A percentile compares a stretch with the other conserved stretches of the same genome.
Conservation (phyloP, 2,888 invertebrate genomes). For the Spilosoma lubricipeda region DNA sequence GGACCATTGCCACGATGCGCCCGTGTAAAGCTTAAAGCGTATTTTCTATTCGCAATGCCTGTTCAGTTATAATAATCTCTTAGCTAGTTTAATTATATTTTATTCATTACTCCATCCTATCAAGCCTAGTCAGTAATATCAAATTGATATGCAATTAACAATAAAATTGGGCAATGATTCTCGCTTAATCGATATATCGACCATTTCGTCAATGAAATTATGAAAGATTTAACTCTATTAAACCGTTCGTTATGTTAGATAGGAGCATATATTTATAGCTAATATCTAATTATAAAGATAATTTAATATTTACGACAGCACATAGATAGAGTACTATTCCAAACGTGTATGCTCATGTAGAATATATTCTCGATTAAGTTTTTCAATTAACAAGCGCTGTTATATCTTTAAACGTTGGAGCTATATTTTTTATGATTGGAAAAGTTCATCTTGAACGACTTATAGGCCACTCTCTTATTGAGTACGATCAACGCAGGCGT, state of each 20-base stretch:
- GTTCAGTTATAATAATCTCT: slow-evolving; percentile 54
- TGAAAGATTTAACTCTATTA: slow-evolving; percentile 22
- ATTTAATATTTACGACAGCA: slow-evolving; percentile 47
- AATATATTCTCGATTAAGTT: slow-evolving; percentile 62
- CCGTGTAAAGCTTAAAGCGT: slow-evolving; percentile 44
- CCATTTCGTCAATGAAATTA: slow-evolving; percentile 28
- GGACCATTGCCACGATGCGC: slow-evolving; percentile 59
- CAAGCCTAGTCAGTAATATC: slow-evolving; percentile 34
- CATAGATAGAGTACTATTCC: slow-evolving; percentile 53
- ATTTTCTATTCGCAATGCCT: slow-evolving; percentile 58
- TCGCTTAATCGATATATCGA: slow-evolving; percentile 21
- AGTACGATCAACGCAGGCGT: slow-evolving; percentile 47
- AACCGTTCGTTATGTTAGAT: slow-evolving; percentile 16
- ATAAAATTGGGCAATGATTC: slow-evolving; percentile 24
- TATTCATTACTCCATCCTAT: slow-evolving; percentile 32
- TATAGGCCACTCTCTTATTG: slow-evolving; percentile 51
- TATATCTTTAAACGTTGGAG: slow-evolving; percentile 62
- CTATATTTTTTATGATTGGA: slow-evolving; percentile 66
- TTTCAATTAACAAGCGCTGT: slow-evolving; percentile 59
- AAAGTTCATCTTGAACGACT: slow-evolving; percentile 58
- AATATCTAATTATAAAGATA: slow-evolving; percentile 36
- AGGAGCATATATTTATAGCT: slow-evolving; percentile 28
- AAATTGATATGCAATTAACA: slow-evolving; percentile 36
- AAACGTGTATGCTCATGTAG: slow-evolving; percentile 50
- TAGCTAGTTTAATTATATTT: slow-evolving; percentile 42